phyloP scores from a whole-genome alignment of 2,888 invertebrate genomes.

The Criorhina ranunculi region DNA sequence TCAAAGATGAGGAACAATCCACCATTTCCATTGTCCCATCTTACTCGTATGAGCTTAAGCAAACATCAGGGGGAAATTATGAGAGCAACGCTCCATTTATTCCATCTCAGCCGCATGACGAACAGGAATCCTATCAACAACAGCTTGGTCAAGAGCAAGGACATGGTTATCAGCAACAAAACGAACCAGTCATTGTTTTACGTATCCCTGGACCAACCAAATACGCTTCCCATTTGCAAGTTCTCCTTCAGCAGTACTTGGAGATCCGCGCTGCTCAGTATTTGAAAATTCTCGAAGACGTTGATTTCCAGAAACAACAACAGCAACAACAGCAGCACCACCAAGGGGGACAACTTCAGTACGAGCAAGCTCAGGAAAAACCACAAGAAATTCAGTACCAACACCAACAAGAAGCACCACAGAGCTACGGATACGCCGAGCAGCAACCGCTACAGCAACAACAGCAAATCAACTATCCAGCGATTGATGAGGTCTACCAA shows the following conservation, averaged over 20 bases:
- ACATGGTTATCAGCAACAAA: constrained; percentile 69
- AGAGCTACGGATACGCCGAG: constrained; percentile 44
- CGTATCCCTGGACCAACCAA: constrained; percentile 84
- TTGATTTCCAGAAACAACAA: constrained; percentile 81
- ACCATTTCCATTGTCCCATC: constrained; percentile 87
- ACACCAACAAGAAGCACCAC: constrained; percentile 57
- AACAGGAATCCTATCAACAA: constrained; percentile 66
- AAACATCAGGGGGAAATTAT: constrained; percentile 37
- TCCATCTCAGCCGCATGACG: constrained; percentile 62
- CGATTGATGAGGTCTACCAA: constrained; percentile 82
- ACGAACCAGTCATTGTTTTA: constrained; percentile 83
- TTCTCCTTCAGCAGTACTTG: constrained; percentile 83
- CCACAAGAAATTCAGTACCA: constrained; percentile 53
- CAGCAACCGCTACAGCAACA: constrained; percentile 56
- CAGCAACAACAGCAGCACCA: constrained; percentile 71
- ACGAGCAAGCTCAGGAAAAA: constrained; percentile 45
- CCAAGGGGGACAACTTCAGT: constrained; percentile 48
- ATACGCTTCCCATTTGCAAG: constrained; percentile 83
- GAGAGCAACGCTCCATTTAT: constrained; percentile 48
- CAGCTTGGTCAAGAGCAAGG: constrained; percentile 77
- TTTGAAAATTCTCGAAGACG: constrained; percentile 82
- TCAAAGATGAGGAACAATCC: constrained; percentile 79
- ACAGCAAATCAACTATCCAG: constrained; percentile 78
- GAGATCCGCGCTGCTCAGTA: constrained; percentile 84
- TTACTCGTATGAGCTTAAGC: constrained; percentile 85